Base-by-base conservation (phyloP, 2,113 vertebrate genomes). In the Myotis lucifugus region DNA sequence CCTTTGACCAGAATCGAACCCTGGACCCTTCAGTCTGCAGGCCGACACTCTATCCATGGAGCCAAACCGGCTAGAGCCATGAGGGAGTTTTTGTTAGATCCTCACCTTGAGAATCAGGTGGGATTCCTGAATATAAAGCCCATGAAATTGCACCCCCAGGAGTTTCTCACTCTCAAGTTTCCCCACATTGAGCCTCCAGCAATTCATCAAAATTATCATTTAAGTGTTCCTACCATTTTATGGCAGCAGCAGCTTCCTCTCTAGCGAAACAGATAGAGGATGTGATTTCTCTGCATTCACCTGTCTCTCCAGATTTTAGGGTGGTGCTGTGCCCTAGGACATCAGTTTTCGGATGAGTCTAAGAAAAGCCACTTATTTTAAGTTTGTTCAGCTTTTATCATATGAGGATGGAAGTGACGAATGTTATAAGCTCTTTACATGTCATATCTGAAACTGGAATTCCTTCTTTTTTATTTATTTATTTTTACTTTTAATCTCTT, bases 321-420 rank as follows among this genome's bases (percentile, higher is more conserved):
- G 15, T 34, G 66, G 8, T 59, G 6, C 73, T 46, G 85, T 54
- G 61, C 14, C 56, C 32, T 18, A 7, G 7, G 6, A 52, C 32
- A 19, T 70, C 67, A 23, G 25, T 48, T 90, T 74, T 61, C 78
- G 78, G 56, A 42, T 21, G 61, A 21, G 21, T 64, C 40, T 88
- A 61, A 84, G 52, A 84, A 29, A 88, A 92, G 40, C 40, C n/a
- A 78, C 25, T 70, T 78, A 64, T 42, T 85, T 96, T 83, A 72
- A 46, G 6, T 50, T 81, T 69, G 12, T 42, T 92, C 27, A 37
- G n/a, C 66, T 54, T 79, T 94, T 81, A 34, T 48, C 67, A 19
- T n/a, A 23, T 37, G 74, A 89, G 85, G 6, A 70, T 40, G 5
- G 27, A 9, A 27, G 8, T 69, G 70, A 78, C 19, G 56, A 50